Conservation (phyloP, 2,888 invertebrate species). For the Amiota mariae region DNA sequence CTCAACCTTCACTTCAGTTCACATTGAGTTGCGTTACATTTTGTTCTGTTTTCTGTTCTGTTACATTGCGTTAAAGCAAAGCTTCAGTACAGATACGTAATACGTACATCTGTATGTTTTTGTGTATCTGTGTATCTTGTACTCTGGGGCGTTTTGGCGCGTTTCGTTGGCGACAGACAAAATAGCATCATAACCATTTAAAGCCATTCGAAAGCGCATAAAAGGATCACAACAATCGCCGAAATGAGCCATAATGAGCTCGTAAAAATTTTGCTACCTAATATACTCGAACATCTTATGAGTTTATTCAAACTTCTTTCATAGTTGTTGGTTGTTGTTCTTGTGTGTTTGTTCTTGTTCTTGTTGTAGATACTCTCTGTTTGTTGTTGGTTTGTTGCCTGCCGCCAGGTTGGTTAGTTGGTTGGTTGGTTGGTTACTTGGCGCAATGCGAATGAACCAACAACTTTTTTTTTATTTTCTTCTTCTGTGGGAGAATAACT, state of each 20-base stretch:
- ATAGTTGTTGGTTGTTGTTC: slow-evolving; percentile 51
- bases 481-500: too few relatives aligned
- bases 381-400: slow-evolving; percentile 30
- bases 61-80: not conserved
- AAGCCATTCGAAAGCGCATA: slow-evolving; percentile 73
- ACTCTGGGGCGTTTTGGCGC: slow-evolving; percentile 48
- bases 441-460: slow-evolving; percentile 18
- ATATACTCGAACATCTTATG: slow-evolving; percentile 73
- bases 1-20: not conserved
- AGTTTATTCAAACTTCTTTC: slow-evolving; percentile 64
- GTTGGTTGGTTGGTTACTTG: slow-evolving; percentile 17
- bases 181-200: slow-evolving; percentile 73
- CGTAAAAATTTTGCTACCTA: slow-evolving; percentile 75
- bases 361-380: slow-evolving; percentile 21
- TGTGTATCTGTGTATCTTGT: not conserved
- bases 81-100: not conserved
- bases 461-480: too few relatives aligned
- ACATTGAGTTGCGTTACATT: not conserved
- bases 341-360: too few relatives aligned
- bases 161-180: slow-evolving; percentile 52
- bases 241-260: slow-evolving; percentile 75
- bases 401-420: slow-evolving; percentile 10
- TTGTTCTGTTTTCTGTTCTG: not conserved
- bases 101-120: not conserved
- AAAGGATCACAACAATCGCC: slow-evolving; percentile 75